Evolutionary conservation across 2,797 vertebrate species (phyloP), one percentile per base, ranked within the genome.

Genomic region (Hippoglossus hippoglossus): DNA sequence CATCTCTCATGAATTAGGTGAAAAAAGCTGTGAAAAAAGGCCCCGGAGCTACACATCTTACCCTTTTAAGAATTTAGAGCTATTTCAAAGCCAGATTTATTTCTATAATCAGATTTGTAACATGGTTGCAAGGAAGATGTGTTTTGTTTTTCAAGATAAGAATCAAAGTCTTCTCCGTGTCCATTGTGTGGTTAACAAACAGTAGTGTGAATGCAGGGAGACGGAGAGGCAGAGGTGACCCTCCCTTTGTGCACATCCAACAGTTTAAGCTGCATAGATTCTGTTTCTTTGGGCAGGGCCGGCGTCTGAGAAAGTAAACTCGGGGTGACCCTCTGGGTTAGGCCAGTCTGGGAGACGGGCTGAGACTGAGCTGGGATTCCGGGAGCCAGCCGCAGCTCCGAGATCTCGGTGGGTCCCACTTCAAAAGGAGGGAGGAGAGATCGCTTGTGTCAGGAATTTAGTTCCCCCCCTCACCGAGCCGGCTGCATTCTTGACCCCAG

Each of bases 231-330:
- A 80, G 70, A 87, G 78, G 73, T 82, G 84, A 81, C 86, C 90
- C 87, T 75, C 81, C 87, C 52, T 93, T 94, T 93, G 90, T 92
- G 84, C 71, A 70, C 67, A 72, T 54, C 82, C 83, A 90, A 93
- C 89, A 93, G 89, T 94, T 94, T 95, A 95, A 95, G 93, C 93
- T 89, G 92, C 89, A 92, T 87, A 93, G 93, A 94, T 93, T 94
- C 91, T 89, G 93, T 94, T 94, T 93, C 92, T 94, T 93, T 93
- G 89, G 82, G 82, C 80, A 69, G 79, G 71, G 71, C 89, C 84
- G 77, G 75, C 68, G 71, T 85, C 93, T 96, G 95, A 96, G 95
- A 96, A 96, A 96, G 95, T 95, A 95, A 96, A 96, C 95, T 95
- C 70, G 82, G 85, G 84, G 73, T 95, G 95, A 96, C 95, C 95